Evolutionary conservation across 2,888 invertebrate species (phyloP).

Genomic region (Rhingia campestris): DNA sequence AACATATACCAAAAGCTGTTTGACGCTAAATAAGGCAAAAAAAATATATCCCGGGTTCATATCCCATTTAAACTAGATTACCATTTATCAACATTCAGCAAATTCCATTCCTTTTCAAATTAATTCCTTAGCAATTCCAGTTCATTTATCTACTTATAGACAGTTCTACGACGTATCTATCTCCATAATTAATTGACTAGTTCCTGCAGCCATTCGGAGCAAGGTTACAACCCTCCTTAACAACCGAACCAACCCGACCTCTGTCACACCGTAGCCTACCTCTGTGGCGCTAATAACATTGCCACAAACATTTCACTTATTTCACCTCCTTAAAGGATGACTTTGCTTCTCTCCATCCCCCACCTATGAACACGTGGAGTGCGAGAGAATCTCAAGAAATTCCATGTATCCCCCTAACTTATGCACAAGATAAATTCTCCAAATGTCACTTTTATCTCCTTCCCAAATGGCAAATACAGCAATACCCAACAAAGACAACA

Average conservation of each 20-base stretch:
- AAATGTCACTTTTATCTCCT: constrained; percentile 41
- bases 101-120: no score
- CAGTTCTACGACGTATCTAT: no score
- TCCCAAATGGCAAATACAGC: background rate
- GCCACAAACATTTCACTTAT: constrained; percentile 20
- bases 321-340: constrained; percentile 11
- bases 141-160: no score
- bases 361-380: background rate
- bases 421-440: constrained; percentile 55
- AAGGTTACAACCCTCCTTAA: background rate
- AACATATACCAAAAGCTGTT: no score
- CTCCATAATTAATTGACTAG: no score
- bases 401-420: constrained; percentile 51
- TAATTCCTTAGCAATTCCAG: no score
- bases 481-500: constrained; percentile 36
- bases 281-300: constrained; percentile 30
- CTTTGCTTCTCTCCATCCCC: background rate
- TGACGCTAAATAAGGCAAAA: no score
- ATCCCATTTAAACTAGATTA: no score
- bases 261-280: constrained; percentile 33
- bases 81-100: no score
- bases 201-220: background rate
- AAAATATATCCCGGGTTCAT: no score
- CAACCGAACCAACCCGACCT: background rate
- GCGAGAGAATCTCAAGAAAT: constrained; percentile 11